phyloP scores from a whole-genome alignment of 2,888 invertebrate genomes.

The Eupeodes latifasciatus region DNA sequence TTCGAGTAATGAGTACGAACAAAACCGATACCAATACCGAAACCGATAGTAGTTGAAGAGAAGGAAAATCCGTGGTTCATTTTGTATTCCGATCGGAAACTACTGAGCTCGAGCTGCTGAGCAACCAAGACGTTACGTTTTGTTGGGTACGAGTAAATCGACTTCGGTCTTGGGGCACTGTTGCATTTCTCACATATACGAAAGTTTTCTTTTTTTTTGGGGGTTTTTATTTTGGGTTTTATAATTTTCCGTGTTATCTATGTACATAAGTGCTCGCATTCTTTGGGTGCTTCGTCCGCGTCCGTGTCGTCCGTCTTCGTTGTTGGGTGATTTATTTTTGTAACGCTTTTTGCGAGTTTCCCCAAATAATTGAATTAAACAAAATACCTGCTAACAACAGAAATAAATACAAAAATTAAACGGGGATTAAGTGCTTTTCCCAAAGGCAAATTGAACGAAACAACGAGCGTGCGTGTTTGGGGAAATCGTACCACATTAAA shows the following conservation, averaged over 20 bases:
- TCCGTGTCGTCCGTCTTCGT: neutral
- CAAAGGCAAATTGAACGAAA: conserved; percentile 1
- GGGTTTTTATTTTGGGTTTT: conserved; percentile 40
- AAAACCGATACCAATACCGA: neutral
- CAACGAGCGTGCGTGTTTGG: conserved; percentile 51
- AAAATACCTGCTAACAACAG: neutral
- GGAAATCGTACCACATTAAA: conserved; percentile 66
- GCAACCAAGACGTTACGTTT: neutral
- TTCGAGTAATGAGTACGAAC: neutral
- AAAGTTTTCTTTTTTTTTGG: conserved; percentile 60
- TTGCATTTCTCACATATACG: conserved; percentile 59
- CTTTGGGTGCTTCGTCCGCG: conserved; percentile 53
- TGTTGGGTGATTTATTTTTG: conserved; percentile 72
- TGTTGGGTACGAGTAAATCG: conserved; percentile 47
- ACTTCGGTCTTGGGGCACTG: conserved; percentile 29
- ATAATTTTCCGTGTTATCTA: conserved; percentile 55
- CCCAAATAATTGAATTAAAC: conserved; percentile 55
- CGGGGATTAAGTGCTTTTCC: conserved; percentile 21
- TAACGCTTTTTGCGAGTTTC: conserved; percentile 75
- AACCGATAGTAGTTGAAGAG: conserved; percentile 28
- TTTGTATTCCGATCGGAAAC: conserved; percentile 76
- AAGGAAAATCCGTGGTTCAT: conserved; percentile 75
- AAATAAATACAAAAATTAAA: neutral
- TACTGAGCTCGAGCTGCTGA: neutral
- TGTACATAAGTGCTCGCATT: conserved; percentile 61